Evolutionary conservation across 2,888 invertebrate species (phyloP).

Genomic region (Rhingia rostrata): DNA sequence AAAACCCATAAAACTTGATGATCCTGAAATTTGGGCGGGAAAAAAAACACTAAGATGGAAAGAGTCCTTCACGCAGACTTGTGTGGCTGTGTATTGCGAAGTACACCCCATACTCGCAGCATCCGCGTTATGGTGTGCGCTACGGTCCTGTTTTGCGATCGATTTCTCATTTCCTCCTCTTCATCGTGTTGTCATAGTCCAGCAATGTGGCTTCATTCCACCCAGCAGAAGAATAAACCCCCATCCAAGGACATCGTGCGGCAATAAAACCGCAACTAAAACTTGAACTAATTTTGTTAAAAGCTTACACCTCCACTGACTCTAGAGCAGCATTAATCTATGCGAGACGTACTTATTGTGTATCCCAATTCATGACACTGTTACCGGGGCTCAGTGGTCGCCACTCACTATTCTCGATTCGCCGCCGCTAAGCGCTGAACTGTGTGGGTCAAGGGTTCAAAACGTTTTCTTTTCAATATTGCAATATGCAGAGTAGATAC

Average conservation of each 20-base stretch:
- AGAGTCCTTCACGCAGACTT: constrained; percentile 53
- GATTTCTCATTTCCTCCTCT: constrained; percentile 32
- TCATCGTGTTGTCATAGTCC: constrained; percentile 38
- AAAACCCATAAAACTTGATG: constrained; percentile 73
- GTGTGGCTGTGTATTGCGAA: not conserved
- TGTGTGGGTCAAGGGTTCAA: constrained; percentile 54
- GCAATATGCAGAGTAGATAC: constrained; percentile 67
- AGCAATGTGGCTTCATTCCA: constrained; percentile 48
- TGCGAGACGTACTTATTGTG: constrained; percentile 51
- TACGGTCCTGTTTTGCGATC: constrained; percentile 18
- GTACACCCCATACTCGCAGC: not conserved
- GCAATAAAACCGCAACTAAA: constrained; percentile 81
- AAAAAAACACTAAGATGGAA: constrained; percentile 47
- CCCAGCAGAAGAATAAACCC: not conserved
- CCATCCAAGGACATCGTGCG: constrained; percentile 30
- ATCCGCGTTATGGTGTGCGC: constrained; percentile 20
- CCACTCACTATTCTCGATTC: not conserved
- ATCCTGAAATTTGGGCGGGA: constrained; percentile 62
- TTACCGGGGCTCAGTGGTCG: constrained; percentile 17
- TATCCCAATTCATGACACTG: constrained; percentile 53
- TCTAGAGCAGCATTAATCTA: constrained; percentile 48
- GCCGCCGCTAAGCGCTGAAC: not conserved
- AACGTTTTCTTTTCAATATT: constrained; percentile 42
- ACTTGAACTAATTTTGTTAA: constrained; percentile 82
- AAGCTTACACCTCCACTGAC: constrained; percentile 78